Base-by-base conservation (phyloP, 2,888 invertebrate genomes). In the Tuberolachnus salignus region DNA sequence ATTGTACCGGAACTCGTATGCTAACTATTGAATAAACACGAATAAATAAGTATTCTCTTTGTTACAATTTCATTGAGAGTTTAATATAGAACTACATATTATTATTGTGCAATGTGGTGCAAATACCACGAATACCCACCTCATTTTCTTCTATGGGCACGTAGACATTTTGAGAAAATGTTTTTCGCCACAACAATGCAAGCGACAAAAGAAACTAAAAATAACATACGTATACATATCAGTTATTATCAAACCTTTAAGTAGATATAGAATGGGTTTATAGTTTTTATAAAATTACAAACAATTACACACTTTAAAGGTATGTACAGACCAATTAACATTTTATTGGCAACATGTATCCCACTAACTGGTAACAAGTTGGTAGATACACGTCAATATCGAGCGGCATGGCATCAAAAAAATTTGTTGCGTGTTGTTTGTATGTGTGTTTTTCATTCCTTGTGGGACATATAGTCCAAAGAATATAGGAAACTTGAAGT, bases 1-100 rank as follows among this genome's bases (percentile, higher is more conserved):
- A 51, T 83, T 81, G 81, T 84, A 84, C 64, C 83, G 82, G 81
- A 84, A 84, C 69, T 84, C 83, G 82, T 84, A 84, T 19, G 83
- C 81, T n/a, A 84, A 82, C 82, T 84, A 63, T 46, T 10, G 44
- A 14, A 42, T 14, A 23, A 14, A 14, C 3, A 16, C 21, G 21
- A 64, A 19, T 21, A 19, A 19, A 63, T 19, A 44, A 63, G 21
- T 21, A 10, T 14, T 23, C 0, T 9, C 9, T 1, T 46, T 64
- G 9, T 64, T 16, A 10, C 1, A 21, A 51, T 51, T 16, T 23
- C 10, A 16, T 19, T 21, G 21, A 16, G 11, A 16, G 21, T 69
- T 53, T 19, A 55, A 55, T 21, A 55, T 53, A 51, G 3, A 19
- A 21, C 19, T 21, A 21, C 3, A 11, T 11, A 10, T 19, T 19